Percentiles rank a stretch among this genome's conserved stretches.
phyloP scores from a whole-genome alignment of 2,888 invertebrate species.

The Odontocerum albicorne region DNA sequence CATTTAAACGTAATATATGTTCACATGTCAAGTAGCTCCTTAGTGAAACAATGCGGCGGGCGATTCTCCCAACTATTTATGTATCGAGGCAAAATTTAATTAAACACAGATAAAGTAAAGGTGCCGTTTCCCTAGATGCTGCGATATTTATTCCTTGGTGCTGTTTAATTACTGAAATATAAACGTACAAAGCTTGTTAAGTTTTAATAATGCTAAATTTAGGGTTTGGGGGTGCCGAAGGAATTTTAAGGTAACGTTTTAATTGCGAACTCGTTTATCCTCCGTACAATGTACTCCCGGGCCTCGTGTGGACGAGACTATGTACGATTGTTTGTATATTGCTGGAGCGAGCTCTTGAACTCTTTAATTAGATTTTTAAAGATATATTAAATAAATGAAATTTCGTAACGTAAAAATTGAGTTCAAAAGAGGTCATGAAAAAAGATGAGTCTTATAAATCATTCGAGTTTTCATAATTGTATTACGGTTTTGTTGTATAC shows the following conservation, averaged over 20 bases:
- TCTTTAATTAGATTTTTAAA: too few species aligned
- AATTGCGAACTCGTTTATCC: not conserved
- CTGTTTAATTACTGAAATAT: not conserved
- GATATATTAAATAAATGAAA: too few species aligned
- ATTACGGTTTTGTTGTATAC: too few species aligned
- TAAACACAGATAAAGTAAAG: conserved; percentile 18
- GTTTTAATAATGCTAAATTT: not conserved
- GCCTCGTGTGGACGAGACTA: too few species aligned
- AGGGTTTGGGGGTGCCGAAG: not conserved
- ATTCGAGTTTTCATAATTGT: too few species aligned
- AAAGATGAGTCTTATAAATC: too few species aligned
- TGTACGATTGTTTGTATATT: too few species aligned
- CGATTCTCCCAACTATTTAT: conserved; percentile 10
- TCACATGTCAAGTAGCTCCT: conserved; percentile 15
- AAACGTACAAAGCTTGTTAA: not conserved
- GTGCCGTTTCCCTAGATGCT: conserved; percentile 1
- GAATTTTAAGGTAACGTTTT: not conserved
- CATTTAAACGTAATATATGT: too few species aligned
- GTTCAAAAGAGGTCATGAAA: too few species aligned
- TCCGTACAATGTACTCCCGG: too few species aligned
- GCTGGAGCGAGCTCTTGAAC: too few species aligned
- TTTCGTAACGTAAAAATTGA: too few species aligned
- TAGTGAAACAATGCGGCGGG: conserved; percentile 8
- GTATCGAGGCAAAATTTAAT: conserved; percentile 19
- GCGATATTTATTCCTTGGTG: conserved; percentile 6